phyloP scores from a whole-genome alignment of 2,888 invertebrate species.

The Choristoneura rosaceana region DNA sequence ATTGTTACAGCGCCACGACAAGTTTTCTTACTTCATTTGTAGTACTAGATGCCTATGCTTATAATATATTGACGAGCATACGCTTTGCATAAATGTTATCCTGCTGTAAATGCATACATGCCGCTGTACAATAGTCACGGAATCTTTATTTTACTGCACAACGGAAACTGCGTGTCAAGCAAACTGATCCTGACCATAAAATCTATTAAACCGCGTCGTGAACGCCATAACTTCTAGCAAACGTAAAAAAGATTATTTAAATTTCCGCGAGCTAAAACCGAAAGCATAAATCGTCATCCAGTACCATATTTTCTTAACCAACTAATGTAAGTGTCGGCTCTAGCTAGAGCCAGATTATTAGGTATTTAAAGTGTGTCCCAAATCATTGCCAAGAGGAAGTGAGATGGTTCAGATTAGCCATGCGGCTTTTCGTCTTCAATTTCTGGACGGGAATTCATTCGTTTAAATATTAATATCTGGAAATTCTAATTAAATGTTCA shows the following conservation, averaged over 20 bases:
- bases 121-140: constrained; percentile 56
- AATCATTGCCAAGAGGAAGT: constrained; percentile 41
- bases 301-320: not conserved
- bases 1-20: no score
- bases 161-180: constrained; percentile 58
- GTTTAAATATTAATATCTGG: constrained; percentile 34
- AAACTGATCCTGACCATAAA: constrained; percentile 61
- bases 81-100: not conserved
- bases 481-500: constrained; percentile 36
- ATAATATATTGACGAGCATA: not conserved
- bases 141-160: constrained; percentile 67
- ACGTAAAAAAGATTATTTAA: constrained; percentile 30
- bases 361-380: constrained; percentile 24
- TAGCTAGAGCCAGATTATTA: not conserved
- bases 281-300: constrained; percentile 4
- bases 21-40: no score
- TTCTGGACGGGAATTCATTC: constrained; percentile 22
- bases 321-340: not conserved
- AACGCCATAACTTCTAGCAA: constrained; percentile 24
- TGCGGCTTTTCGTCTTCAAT: constrained; percentile 16
- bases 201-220: constrained; percentile 29
- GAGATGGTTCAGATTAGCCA: constrained; percentile 35
- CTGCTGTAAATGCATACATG: constrained; percentile 47
- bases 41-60: no score
- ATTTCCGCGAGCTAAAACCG: constrained; percentile 18